Percentiles rank a stretch among this genome's conserved stretches.
phyloP scores from a whole-genome alignment of 2,797 vertebrate genomes.

The Neosilurus hyrtlii region DNA sequence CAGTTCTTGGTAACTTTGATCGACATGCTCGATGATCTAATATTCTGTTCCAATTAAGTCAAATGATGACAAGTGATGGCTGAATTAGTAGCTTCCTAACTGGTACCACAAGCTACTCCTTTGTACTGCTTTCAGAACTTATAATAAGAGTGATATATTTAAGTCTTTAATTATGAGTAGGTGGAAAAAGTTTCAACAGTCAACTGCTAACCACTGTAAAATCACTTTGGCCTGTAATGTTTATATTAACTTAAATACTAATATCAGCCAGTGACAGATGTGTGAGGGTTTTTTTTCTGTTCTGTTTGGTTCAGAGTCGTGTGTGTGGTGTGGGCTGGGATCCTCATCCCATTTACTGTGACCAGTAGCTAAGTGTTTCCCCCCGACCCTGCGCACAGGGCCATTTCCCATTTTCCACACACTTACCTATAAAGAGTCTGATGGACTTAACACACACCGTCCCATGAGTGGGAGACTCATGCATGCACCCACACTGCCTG shows the following conservation, averaged over 20 bases:
- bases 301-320: no score
- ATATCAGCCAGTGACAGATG: neutral
- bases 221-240: slow-evolving; percentile 2
- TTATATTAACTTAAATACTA: neutral
- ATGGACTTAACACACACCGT: slow-evolving; percentile 47
- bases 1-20: neutral
- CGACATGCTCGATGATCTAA: neutral
- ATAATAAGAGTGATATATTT: neutral
- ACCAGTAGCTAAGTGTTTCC: slow-evolving; percentile 34
- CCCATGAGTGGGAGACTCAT: slow-evolving; percentile 6
- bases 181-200: neutral
- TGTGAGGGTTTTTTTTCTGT: neutral
- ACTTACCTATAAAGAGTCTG: slow-evolving; percentile 36
- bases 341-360: slow-evolving; percentile 33
- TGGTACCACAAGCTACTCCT: slow-evolving; percentile 2
- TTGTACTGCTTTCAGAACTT: neutral
- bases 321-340: slow-evolving; percentile 6
- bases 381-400: slow-evolving; percentile 5
- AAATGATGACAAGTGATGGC: neutral
- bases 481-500: neutral
- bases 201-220: slow-evolving; percentile 18
- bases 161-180: slow-evolving; percentile 25
- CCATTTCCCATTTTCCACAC: slow-evolving; percentile 37
- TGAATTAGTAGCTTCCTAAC: slow-evolving; percentile 7
- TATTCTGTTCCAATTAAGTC: neutral